These are phyloP conservation scores for Drosophila fungiperda DNA, from an alignment of 2,888 invertebrate species.

Conservation along the genomic window DNA sequence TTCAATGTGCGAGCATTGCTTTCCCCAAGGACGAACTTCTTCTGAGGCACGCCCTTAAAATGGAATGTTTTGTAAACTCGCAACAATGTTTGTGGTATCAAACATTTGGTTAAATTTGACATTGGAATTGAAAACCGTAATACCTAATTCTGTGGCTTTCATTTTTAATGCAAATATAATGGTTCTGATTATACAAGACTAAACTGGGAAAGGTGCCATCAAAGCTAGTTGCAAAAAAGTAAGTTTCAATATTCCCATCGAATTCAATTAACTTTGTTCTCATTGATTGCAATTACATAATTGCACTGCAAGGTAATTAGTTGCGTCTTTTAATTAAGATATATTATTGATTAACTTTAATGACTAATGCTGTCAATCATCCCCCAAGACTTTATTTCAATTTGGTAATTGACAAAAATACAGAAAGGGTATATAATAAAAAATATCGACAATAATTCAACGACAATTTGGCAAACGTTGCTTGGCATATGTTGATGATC, in stretches of 20 bases:
- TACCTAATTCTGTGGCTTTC: constrained; percentile 31
- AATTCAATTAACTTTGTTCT: constrained; percentile 39
- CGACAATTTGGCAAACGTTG: constrained; percentile 12
- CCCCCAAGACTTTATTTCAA: constrained; percentile 43
- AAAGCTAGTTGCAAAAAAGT: constrained; percentile 1
- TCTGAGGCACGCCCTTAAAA: constrained; percentile 23
- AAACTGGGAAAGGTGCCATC: not conserved
- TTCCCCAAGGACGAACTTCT: constrained; percentile 29
- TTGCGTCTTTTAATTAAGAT: not conserved
- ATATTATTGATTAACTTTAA: constrained; percentile 36
- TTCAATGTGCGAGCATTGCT: constrained; percentile 32
- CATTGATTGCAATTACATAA: constrained; percentile 3
- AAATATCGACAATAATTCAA: constrained; percentile 20
- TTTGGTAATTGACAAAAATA: constrained; percentile 38
- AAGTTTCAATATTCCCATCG: constrained; percentile 3
- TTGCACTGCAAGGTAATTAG: constrained; percentile 35
- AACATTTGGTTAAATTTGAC: constrained; percentile 34
- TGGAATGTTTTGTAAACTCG: constrained; percentile 28
- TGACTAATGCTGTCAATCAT: constrained; percentile 47
- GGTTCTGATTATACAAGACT: constrained; percentile 40
- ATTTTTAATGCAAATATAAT: constrained; percentile 58
- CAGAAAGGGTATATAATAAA: constrained; percentile 30
- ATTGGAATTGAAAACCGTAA: constrained; percentile 50
- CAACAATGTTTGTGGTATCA: constrained; percentile 42
- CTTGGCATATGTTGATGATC: constrained; percentile 22